Evolutionary conservation across 2,888 invertebrate species (phyloP).

Genomic region (Aphidius colemani): DNA sequence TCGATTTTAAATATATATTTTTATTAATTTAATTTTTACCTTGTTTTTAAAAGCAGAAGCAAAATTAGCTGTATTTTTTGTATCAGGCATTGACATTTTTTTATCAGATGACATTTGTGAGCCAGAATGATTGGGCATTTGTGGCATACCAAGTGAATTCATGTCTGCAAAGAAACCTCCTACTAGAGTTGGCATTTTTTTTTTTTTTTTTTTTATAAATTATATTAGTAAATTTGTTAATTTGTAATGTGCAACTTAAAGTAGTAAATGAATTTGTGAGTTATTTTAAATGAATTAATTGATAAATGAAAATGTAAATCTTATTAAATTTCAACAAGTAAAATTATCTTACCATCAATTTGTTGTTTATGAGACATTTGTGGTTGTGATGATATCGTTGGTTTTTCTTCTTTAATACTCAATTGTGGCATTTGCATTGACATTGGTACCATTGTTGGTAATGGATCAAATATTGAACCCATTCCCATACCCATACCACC

Average conservation of each 20-base stretch:
- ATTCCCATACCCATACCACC: slow-evolving; percentile 61
- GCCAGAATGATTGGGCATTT: slow-evolving; percentile 52
- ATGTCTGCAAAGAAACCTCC: slow-evolving; percentile 59
- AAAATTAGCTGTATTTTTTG: slow-evolving; percentile 65
- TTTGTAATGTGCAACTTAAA: no score
- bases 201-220: no score
- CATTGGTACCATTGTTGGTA: slow-evolving; percentile 58
- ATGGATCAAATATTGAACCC: slow-evolving; percentile 71
- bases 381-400: slow-evolving; percentile 70
- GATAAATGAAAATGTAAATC: slow-evolving; percentile 14
- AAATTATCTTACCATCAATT: slow-evolving; percentile 53
- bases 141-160: slow-evolving; percentile 51
- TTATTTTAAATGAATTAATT: slow-evolving; percentile 16
- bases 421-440: slow-evolving; percentile 59
- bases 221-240: slow-evolving; percentile 41
- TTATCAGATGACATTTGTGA: slow-evolving; percentile 63
- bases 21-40: slow-evolving; percentile 40
- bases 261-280: no score
- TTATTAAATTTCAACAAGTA: slow-evolving; percentile 22
- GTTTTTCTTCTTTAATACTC: slow-evolving; percentile 65
- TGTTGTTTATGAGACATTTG: slow-evolving; percentile 50
- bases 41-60: slow-evolving; percentile 71
- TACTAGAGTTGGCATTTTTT: slow-evolving; percentile 47
- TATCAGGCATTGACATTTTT: slow-evolving; percentile 64
- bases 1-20: background rate